These are phyloP conservation scores for Brachypodius melanocephalos DNA, from an alignment of 2,113 vertebrate genomes.

Conservation along the genomic window DNA sequence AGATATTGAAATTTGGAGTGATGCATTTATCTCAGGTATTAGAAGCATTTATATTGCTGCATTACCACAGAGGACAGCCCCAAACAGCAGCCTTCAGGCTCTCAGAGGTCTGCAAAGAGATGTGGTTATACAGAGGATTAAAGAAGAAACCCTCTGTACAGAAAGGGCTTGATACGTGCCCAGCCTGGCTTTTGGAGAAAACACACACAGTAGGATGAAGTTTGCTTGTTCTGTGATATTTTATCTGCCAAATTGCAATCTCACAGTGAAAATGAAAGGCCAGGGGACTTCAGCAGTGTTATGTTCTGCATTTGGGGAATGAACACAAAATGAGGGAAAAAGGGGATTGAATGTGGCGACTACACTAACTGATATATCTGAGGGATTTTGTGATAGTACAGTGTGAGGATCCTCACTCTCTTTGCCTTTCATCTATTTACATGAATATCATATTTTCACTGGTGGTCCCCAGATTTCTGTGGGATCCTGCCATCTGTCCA, in stretches of 20 bases:
- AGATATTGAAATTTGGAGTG: conserved; percentile 30
- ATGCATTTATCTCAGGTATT: conserved; percentile 27
- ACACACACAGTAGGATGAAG: accelerated
- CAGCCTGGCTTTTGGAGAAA: not conserved
- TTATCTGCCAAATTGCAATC: not conserved
- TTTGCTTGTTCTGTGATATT: not conserved
- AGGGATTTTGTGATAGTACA: not conserved
- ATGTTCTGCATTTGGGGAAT: not conserved
- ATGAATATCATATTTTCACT: not conserved
- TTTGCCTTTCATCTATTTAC: not conserved
- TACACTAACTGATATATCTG: not conserved
- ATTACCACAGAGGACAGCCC: conserved; percentile 19
- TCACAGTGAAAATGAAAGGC: not conserved
- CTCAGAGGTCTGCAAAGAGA: not conserved
- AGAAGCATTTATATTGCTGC: conserved; percentile 16
- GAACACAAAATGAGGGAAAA: not conserved
- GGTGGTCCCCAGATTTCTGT: not conserved
- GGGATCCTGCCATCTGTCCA: not conserved
- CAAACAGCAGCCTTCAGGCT: conserved; percentile 10
- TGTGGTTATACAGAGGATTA: not conserved
- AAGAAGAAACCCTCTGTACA: not conserved
- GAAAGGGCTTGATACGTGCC: not conserved
- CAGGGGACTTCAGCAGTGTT: not conserved
- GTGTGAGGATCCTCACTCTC: not conserved
- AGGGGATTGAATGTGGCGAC: not conserved